Evolutionary conservation across 2,113 vertebrate genomes (phyloP).

Genomic region (Pipra filicauda): DNA sequence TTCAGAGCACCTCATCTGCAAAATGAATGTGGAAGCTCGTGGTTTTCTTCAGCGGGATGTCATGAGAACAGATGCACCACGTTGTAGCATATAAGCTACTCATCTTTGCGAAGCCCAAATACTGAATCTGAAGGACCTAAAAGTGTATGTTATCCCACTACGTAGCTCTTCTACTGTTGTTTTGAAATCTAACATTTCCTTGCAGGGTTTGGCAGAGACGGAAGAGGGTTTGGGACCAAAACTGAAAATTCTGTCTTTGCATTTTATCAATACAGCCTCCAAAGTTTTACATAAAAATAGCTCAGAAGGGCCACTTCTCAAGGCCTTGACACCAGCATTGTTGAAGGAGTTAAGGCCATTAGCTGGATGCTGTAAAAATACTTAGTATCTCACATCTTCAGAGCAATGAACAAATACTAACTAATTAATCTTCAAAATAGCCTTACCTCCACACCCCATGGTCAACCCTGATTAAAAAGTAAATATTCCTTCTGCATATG

Average conservation of each 20-base stretch:
- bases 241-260: background rate
- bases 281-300: background rate
- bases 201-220: background rate
- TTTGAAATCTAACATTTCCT: background rate
- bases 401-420: constrained; percentile 34
- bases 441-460: constrained; percentile 56
- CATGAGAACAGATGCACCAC: background rate
- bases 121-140: background rate
- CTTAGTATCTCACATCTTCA: constrained; percentile 22
- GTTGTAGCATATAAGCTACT: background rate
- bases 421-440: constrained; percentile 56
- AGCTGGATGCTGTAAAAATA: constrained; percentile 12
- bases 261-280: background rate
- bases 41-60: background rate
- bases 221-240: background rate
- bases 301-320: background rate
- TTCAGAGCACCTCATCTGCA: background rate
- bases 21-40: background rate
- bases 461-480: constrained; percentile 55
- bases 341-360: constrained; percentile 35
- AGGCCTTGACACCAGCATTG: background rate
- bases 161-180: background rate
- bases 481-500: constrained; percentile 35
- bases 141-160: background rate
- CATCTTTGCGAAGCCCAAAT: background rate